Evolutionary conservation across 2,797 vertebrate genomes (phyloP).

Genomic region (Tiaroga cobitis): DNA sequence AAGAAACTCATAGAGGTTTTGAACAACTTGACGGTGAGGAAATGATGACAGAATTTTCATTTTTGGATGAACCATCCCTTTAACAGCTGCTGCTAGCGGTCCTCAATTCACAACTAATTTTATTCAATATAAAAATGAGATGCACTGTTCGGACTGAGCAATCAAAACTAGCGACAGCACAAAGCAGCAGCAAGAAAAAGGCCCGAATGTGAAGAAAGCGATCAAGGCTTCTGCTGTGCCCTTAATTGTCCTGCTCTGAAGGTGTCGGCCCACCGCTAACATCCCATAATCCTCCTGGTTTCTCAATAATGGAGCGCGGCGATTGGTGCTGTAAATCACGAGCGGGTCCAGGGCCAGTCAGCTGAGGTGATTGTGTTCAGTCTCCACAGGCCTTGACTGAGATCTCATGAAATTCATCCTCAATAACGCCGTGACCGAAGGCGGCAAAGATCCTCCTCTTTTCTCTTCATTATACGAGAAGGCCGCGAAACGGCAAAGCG

Average conservation of each 20-base stretch:
- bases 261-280: background rate
- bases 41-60: no score
- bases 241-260: slow-evolving; percentile 16
- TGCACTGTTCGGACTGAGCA: background rate
- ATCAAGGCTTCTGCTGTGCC: slow-evolving; percentile 2
- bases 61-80: no score
- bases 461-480: slow-evolving; percentile 22
- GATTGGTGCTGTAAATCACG: slow-evolving; percentile 42
- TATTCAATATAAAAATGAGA: no score
- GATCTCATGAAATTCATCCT: slow-evolving; percentile 24
- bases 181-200: background rate
- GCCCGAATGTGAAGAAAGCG: background rate
- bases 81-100: background rate
- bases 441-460: background rate
- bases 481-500: background rate
- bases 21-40: no score
- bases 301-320: background rate
- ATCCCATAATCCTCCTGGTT: slow-evolving; percentile 13
- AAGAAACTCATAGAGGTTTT: no score
- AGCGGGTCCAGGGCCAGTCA: slow-evolving; percentile 15
- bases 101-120: background rate
- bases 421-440: background rate
- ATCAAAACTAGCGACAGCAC: background rate
- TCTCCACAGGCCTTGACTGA: slow-evolving; percentile 14
- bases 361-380: slow-evolving; percentile 30